These are phyloP conservation scores for Hippocampus mohnikei DNA, from an alignment of 2,113 vertebrate genomes.

Conservation along the genomic window DNA sequence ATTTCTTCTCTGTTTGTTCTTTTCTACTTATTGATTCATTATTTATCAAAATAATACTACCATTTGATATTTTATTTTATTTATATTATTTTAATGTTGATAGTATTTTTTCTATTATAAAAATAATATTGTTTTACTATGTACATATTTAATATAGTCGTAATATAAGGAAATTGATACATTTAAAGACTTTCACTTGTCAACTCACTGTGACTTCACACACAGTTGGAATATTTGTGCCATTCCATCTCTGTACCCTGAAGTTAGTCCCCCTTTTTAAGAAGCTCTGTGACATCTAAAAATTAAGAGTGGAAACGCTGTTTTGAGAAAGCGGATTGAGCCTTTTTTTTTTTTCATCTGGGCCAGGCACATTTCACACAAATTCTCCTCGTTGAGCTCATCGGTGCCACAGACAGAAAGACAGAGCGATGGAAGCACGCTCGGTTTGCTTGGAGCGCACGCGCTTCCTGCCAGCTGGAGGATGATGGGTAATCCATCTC, in stretches of 20 bases:
- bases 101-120: no score
- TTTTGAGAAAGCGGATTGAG: constrained; percentile 39
- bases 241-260: constrained; percentile 19
- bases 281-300: constrained; percentile 41
- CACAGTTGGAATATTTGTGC: constrained; percentile 23
- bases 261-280: neutral
- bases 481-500: constrained; percentile 63
- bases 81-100: no score
- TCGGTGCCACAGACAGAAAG: constrained; percentile 23
- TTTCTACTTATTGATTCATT: no score
- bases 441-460: constrained; percentile 56
- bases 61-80: no score
- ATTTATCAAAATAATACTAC: no score
- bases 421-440: constrained; percentile 8
- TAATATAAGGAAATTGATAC: no score
- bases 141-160: no score
- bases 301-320: constrained; percentile 54
- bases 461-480: constrained; percentile 54
- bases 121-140: no score
- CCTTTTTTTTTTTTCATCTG: constrained; percentile 48
- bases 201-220: no score
- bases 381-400: constrained; percentile 55
- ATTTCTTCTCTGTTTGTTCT: no score
- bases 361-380: constrained; percentile 64
- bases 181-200: neutral